These are phyloP conservation scores for Pyrgus malvae DNA, from an alignment of 2,888 invertebrate genomes.

Conservation along the genomic window DNA sequence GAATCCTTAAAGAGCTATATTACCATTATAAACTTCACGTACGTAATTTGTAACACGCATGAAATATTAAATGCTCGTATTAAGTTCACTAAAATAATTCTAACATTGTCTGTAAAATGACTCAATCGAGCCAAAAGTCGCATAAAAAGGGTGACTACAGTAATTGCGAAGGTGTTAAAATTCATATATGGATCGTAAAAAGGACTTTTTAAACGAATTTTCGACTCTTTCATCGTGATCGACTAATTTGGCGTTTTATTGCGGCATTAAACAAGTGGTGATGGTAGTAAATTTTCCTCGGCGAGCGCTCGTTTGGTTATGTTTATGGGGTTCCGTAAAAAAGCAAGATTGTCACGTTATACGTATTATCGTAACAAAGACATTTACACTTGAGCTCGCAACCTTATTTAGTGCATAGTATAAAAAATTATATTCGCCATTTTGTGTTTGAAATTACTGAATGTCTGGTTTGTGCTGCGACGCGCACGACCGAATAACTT, in stretches of 20 bases:
- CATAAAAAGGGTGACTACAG: no score
- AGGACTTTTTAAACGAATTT: slow-evolving; percentile 17
- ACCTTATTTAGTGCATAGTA: no score
- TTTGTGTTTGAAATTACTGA: no score
- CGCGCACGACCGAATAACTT: no score
- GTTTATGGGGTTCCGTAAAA: slow-evolving; percentile 13
- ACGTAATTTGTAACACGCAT: not conserved
- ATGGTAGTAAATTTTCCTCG: slow-evolving; percentile 21
- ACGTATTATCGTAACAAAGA: no score
- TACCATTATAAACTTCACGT: not conserved
- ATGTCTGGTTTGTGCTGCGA: no score
- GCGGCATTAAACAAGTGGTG: slow-evolving; percentile 18
- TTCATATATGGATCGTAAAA: slow-evolving; percentile 16
- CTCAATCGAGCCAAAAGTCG: no score
- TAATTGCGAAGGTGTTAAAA: slow-evolving; percentile 19
- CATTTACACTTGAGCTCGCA: no score
- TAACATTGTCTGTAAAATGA: no score
- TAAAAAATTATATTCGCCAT: no score
- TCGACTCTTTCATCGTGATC: slow-evolving; percentile 14
- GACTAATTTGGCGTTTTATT: slow-evolving; percentile 26
- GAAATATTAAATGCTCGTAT: not conserved
- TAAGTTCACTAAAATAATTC: no score
- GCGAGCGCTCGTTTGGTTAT: slow-evolving; percentile 5
- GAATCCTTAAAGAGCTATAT: not conserved
- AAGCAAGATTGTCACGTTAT: no score